phyloP scores from a whole-genome alignment of 1,140 invertebrate species.

The Thrips palmi region DNA sequence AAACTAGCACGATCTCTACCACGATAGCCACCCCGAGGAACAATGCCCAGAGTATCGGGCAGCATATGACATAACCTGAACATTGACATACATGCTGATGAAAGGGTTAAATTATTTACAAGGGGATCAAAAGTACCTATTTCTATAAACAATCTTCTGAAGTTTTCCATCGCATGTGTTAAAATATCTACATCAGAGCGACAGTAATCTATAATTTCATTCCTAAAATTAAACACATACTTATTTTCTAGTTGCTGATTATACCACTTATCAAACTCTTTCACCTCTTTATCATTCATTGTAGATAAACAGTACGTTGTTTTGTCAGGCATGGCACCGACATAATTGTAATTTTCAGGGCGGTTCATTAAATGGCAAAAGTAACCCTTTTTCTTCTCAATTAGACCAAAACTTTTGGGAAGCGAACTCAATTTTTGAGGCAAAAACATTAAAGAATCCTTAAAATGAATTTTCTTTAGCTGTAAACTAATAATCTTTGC shows the following conservation, averaged over 20 bases:
- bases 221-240: slow-evolving; percentile 13
- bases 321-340: slow-evolving; percentile 12
- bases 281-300: slow-evolving; percentile 7
- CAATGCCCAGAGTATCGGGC: too few species aligned
- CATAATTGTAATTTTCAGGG: slow-evolving; percentile 13
- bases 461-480: too few species aligned
- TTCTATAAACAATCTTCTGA: slow-evolving; percentile 13
- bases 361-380: slow-evolving; percentile 17
- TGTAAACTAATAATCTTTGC: too few species aligned
- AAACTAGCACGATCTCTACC: too few species aligned
- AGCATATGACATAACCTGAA: too few species aligned
- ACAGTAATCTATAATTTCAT: slow-evolving; percentile 15
- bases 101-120: too few species aligned
- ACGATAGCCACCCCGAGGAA: too few species aligned
- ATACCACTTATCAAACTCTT: slow-evolving; percentile 14
- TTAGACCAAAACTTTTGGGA: slow-evolving; percentile 13
- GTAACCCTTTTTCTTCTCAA: slow-evolving; percentile 13
- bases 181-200: slow-evolving; percentile 16
- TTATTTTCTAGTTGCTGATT: slow-evolving; percentile 10
- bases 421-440: neutral
- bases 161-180: slow-evolving; percentile 19
- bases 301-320: slow-evolving; percentile 12
- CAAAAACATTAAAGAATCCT: slow-evolving; percentile 3
- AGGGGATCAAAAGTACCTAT: too few species aligned
- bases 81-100: too few species aligned